Percentiles rank a stretch among this genome's conserved stretches.
phyloP scores from a whole-genome alignment of 64 coral and sea anemone species.

The Pachyseris speciosa region DNA sequence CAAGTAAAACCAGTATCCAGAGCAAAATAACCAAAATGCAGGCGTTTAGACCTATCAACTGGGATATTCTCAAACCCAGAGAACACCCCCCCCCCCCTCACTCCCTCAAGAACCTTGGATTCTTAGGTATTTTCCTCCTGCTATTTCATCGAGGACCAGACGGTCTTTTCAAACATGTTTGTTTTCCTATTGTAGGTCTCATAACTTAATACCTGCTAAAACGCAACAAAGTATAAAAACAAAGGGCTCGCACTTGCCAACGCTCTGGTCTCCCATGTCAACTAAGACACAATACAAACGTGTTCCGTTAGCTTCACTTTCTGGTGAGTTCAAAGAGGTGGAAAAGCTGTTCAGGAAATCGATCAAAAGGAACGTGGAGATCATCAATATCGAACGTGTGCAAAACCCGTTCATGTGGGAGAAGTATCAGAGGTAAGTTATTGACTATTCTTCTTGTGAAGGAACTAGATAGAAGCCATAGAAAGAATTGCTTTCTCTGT shows the following conservation, averaged over 20 bases:
- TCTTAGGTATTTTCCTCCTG: no score
- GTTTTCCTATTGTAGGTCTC: not conserved
- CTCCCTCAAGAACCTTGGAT: no score
- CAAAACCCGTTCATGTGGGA: conserved; percentile 57
- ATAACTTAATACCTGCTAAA: not conserved
- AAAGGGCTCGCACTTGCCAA: not conserved
- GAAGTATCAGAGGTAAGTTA: conserved; percentile 23
- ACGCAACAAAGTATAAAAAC: not conserved
- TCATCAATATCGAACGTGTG: not conserved
- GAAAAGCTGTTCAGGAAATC: conserved; percentile 7
- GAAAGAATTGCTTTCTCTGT: no score
- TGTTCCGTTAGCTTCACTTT: not conserved
- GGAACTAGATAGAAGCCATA: no score
- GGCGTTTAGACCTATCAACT: no score
- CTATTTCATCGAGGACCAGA: not conserved
- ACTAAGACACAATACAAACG: not conserved
- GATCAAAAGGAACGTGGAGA: not conserved
- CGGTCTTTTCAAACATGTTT: not conserved
- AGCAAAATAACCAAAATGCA: no score
- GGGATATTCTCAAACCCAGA: no score
- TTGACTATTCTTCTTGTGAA: no score
- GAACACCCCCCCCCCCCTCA: no score
- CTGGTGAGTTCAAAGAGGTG: conserved; percentile 11
- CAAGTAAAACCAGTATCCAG: no score
- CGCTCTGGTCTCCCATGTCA: conserved; percentile 13